Percentiles rank a stretch among this genome's conserved stretches.
Conservation (phyloP, 2,113 vertebrate species). For the Hyperopisus bebe region DNA sequence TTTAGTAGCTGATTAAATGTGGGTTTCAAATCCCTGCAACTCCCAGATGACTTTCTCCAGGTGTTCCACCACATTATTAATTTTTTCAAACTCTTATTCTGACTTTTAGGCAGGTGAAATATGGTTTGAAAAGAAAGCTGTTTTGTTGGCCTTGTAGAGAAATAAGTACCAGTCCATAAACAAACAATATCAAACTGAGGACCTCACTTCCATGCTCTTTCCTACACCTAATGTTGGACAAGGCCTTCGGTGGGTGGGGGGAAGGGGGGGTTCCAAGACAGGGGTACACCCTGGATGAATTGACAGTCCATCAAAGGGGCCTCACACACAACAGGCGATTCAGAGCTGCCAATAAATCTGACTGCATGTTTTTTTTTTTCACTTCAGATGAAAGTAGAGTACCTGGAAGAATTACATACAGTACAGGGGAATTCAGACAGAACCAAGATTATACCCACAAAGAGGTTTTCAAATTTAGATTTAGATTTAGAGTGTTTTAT, state of each 20-base stretch:
- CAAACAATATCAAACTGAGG: neutral
- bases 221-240: neutral
- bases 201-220: neutral
- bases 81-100: constrained; percentile 18
- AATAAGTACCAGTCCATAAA: neutral
- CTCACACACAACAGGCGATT: neutral
- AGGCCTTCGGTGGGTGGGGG: neutral
- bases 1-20: constrained; percentile 5
- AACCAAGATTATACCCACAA: neutral
- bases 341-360: neutral
- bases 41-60: constrained; percentile 4
- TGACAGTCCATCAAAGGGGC: neutral
- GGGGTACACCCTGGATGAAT: neutral
- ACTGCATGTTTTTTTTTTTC: neutral
- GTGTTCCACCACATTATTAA: constrained; percentile 4
- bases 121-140: neutral
- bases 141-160: neutral
- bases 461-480: neutral
- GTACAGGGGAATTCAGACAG: neutral
- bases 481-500: neutral
- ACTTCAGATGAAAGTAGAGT: neutral
- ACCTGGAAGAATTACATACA: neutral
- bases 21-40: neutral
- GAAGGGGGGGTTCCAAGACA: neutral
- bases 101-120: constrained; percentile 49